A percentile compares a stretch with the other conserved stretches of the same genome.
These are phyloP conservation scores for Meghimatium bilineatum DNA, from an alignment of 2,888 invertebrate genomes.

Conservation along the genomic window DNA sequence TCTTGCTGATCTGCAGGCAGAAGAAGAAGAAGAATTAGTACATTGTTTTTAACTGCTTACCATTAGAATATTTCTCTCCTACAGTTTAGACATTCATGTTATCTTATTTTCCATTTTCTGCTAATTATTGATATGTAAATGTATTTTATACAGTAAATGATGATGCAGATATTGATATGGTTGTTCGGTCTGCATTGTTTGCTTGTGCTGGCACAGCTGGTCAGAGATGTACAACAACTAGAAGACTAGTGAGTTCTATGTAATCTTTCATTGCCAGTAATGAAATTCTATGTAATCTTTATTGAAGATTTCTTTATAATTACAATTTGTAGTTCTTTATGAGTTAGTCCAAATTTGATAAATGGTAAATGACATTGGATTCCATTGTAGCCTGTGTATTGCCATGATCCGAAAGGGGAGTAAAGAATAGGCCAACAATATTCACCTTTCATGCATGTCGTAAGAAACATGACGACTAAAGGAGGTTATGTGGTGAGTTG, in stretches of 20 bases:
- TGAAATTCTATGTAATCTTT: no score
- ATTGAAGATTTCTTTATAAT: neutral
- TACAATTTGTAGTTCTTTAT: neutral
- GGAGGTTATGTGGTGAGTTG: no score
- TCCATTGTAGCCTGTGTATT: no score
- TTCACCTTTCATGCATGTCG: no score
- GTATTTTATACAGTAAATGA: conserved; percentile 82
- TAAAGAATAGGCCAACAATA: no score
- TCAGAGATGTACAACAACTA: conserved; percentile 96
- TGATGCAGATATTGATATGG: conserved; percentile 95
- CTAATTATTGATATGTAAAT: neutral
- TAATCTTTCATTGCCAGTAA: neutral
- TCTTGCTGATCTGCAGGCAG: no score
- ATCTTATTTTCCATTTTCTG: neutral
- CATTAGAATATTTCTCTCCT: neutral
- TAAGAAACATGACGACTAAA: no score
- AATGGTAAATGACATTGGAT: no score
- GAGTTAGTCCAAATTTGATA: neutral
- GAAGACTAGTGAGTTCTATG: conserved; percentile 78
- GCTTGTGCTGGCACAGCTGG: conserved; percentile 98
- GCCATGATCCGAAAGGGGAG: no score
- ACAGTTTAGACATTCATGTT: neutral
- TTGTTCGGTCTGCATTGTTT: conserved; percentile 93
- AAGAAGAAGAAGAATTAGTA: no score
- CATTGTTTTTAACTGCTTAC: no score